Conservation (phyloP, 2,888 invertebrate species). For the Drosophila paranaensis region DNA sequence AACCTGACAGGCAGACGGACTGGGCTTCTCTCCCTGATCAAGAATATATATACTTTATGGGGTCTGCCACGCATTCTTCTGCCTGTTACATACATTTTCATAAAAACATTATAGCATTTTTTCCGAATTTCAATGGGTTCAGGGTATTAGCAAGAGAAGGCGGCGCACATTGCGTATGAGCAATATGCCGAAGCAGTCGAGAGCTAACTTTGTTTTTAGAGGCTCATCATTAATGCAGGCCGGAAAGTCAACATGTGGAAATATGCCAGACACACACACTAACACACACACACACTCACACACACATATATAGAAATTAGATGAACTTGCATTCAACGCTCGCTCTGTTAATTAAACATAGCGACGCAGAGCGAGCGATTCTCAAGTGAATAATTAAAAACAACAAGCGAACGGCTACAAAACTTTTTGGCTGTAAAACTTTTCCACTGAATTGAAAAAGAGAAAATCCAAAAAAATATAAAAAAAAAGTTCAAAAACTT, state of each 20-base stretch:
- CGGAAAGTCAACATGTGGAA: slow-evolving; percentile 58
- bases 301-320: slow-evolving; percentile 9
- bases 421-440: slow-evolving; percentile 34
- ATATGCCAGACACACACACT: slow-evolving; percentile 2
- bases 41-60: too few species aligned
- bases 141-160: background rate
- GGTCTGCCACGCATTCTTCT: too few species aligned
- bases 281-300: background rate
- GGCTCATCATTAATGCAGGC: slow-evolving; percentile 62
- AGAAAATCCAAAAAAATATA: background rate
- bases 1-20: too few species aligned
- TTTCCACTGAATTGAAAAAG: slow-evolving; percentile 46
- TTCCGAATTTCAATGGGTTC: too few species aligned
- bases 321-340: slow-evolving; percentile 11
- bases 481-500: slow-evolving; percentile 23
- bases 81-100: too few species aligned
- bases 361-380: slow-evolving; percentile 44
- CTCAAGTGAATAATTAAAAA: slow-evolving; percentile 64
- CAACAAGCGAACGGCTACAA: slow-evolving; percentile 28
- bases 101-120: too few species aligned
- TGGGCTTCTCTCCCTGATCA: too few species aligned
- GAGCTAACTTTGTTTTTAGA: slow-evolving; percentile 21
- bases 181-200: slow-evolving; percentile 20
- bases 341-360: slow-evolving; percentile 60
- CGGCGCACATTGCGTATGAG: slow-evolving; percentile 38